Evolutionary conservation across 1,140 invertebrate genomes (phyloP).

Genomic region (Cydia pomonella): DNA sequence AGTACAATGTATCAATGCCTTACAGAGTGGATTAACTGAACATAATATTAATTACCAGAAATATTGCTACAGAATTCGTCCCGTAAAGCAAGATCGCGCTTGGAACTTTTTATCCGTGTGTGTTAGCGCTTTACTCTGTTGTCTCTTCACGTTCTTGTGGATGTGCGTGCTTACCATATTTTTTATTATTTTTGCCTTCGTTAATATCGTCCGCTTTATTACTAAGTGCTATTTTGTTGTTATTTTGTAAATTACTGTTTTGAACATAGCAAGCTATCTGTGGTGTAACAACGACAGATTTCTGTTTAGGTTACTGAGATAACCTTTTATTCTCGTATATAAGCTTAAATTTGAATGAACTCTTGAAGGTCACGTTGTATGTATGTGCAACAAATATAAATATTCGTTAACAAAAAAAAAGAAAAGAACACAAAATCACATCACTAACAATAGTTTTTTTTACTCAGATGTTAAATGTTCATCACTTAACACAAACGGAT

Average conservation of each 20-base stretch:
- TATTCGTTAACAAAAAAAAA: not conserved
- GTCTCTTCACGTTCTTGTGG: slow-evolving; percentile 43
- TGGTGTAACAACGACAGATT: not conserved
- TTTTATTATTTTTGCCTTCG: slow-evolving; percentile 58
- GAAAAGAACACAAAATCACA: not conserved
- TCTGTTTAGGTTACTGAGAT: not conserved
- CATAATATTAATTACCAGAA: not conserved
- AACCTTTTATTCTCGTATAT: not conserved
- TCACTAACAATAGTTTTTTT: not conserved
- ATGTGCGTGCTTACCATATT: slow-evolving; percentile 50
- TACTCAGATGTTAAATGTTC: not conserved
- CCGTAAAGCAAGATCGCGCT: not conserved
- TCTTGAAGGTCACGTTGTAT: not conserved
- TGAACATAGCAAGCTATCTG: not conserved
- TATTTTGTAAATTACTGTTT: slow-evolving; percentile 18
- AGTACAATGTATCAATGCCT: not conserved
- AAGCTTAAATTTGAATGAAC: slow-evolving; percentile 20
- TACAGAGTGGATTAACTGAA: not conserved
- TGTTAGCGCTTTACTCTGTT: slow-evolving; percentile 43
- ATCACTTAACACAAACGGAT: not conserved
- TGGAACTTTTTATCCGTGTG: slow-evolving; percentile 44
- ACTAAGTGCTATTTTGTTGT: slow-evolving; percentile 34
- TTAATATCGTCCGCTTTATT: slow-evolving; percentile 55
- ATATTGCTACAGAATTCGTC: not conserved
- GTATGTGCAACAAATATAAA: not conserved